Base-by-base conservation (phyloP, 2,888 invertebrate genomes). In the Morinoia aosen region DNA sequence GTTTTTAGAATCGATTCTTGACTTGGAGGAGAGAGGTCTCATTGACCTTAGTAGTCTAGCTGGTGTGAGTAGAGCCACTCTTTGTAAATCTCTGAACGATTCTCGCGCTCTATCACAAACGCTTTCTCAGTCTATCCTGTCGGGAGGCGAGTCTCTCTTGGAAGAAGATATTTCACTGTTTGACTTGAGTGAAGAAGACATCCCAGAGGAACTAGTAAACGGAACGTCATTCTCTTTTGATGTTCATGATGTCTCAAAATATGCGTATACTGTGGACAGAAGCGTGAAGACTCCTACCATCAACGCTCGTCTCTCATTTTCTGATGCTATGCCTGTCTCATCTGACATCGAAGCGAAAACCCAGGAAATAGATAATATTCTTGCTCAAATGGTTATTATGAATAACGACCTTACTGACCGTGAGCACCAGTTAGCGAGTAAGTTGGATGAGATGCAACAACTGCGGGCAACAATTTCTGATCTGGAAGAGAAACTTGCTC, bases 1-100 rank as follows among this genome's bases (percentile, higher is more conserved):
- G 97, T 98, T 98, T 97, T 97, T 98, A 96, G 98, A 98, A 96
- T 98, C 98, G 96, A 97, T 98, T 76, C 97, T 98, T 57, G 98
- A 98, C 96, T 98, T 98, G 95, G 97, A 97, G 64, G 96, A 96
- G n/a, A 96, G 96, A 56, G 97, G 97, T 39, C 58, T 96, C 39
- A 96, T 97, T 57, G 97, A 97, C 95, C 91, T 97, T 16, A 97
- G 96, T 95, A 94, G 96, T 57, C 95, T 97, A 88, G 97, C 97
- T 19, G 96, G 97, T 39, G 91, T 95, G 61, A 97, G 96, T 56
- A 95, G 96, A 88, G 96, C 96, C 25, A 96, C 96, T 39, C 95
- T 97, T 39, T 96, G 96, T 90, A 96, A 96, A 40, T 96, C 96
- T 58, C 96, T 97, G 33, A 95, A 96, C 14, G 96, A 97, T 91